Base-by-base conservation (phyloP, 2,113 vertebrate species). In the Pampusana beccarii region DNA sequence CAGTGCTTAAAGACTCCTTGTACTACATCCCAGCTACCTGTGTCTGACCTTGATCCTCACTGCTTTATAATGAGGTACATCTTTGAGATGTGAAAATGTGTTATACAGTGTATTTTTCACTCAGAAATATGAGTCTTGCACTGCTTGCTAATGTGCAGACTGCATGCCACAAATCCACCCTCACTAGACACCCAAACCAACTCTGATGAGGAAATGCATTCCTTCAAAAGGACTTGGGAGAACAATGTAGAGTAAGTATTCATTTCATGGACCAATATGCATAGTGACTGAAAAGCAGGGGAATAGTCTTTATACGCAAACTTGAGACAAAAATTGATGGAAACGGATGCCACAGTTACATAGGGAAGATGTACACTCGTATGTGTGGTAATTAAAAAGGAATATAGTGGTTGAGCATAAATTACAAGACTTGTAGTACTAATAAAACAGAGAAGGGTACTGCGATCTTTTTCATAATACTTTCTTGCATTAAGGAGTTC, bases 141-240 rank as follows among this genome's bases (percentile, higher is more conserved):
- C 34, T 13, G 65, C 53, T 65, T 61, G 14, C 71, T 87, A 26
- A 54, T 5, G 42, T 80, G 61, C 53, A 78, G 40, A 38, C 6
- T 64, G 50, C 38, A 40, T 9, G 25, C 70, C 11, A 13, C n/a
- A 82, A 86, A 91, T 65, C 40, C 64, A 84, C 36, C 19, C 60
- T 73, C 77, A n/a, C 66, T 40, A 83, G 46, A 46, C 36, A 86
- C 24, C 40, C 64, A 84, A 50, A 36, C 50, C 56, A 90, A 25
- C 13, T 26, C 57, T 46, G 69, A 44, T 7, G 40, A 66, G 54
- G 51, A 79, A 82, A 77, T 2, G 24, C 64, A 64, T 92, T 92
- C 77, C 65, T 81, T 74, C 64, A 74, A 78, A 96, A 91, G 64
- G 36, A 88, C 60, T n/a, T 33, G 17, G 67, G 7, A 80, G 48